Base-by-base conservation (phyloP, 2,797 vertebrate genomes). In the Chelon labrosus region DNA sequence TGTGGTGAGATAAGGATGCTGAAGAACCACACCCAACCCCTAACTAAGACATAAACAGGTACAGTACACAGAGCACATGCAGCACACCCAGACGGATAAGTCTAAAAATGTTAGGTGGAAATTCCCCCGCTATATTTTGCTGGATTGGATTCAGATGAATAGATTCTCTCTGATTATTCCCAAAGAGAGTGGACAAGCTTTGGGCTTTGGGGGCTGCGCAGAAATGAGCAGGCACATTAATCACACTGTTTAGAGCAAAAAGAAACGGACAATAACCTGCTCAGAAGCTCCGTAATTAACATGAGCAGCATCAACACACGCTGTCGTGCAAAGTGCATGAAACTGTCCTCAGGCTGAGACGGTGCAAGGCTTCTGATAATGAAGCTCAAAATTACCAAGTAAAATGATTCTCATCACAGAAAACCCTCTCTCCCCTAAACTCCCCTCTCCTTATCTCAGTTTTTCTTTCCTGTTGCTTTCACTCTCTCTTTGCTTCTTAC, bases 1-100 rank as follows among this genome's bases (percentile, higher is more conserved):
- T 72, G 55, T 12, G 25, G 31, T 20, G 64, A 88, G 93, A 94
- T 94, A 94, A 93, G 73, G 73, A 73, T 54, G 73, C 50, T 67
- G n/a, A 20, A 54, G 57, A 75, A 75, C 90, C 87, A 64, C 91
- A 84, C 91, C 92, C 88, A 70, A 41, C 44, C 52, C 10, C 64
- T 17, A 22, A 66, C 39, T 78, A 54, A 22, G 72, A 73, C 58
- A 65, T 41, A 86, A 85, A 84, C 82, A 87, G 70, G 75, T 87
- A 72, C 64, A 63, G 52, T 27, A 51, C 38, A 42, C 66, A 42
- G 41, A 49, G 52, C 41, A 58, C 25, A 19, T 27, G 38, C 14
- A 64, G 52, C 19, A 73, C 51, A 69, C 31, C 44, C 57, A n/a
- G 7, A 61, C 31, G 58, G 16, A 65, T 12, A 31, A 56, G 58